Evolutionary conservation across 2,888 invertebrate species (phyloP).

Genomic region (Rapana venosa): DNA sequence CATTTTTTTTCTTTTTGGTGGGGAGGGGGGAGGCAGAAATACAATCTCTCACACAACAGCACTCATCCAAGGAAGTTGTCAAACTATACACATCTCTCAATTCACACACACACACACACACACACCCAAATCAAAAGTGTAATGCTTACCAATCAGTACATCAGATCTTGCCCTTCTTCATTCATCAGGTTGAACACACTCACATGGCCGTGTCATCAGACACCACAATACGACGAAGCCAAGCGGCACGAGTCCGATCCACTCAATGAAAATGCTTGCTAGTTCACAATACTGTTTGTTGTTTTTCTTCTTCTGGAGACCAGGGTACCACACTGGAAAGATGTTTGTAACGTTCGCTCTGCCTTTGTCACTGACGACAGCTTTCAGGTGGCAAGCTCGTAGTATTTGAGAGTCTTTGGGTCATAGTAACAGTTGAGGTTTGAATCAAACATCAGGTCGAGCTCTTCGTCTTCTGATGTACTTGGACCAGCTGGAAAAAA

Average conservation of each 20-base stretch:
- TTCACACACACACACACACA: neutral
- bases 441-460: slow-evolving; percentile 76
- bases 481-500: slow-evolving; percentile 24
- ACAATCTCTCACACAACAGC: no score
- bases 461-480: slow-evolving; percentile 69
- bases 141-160: neutral
- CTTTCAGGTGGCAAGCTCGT: slow-evolving; percentile 67
- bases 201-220: neutral
- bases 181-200: neutral
- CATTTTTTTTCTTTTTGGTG: no score
- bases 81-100: no score
- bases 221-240: neutral
- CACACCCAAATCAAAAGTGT: neutral
- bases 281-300: neutral
- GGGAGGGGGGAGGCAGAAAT: no score
- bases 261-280: neutral
- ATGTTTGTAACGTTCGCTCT: no score
- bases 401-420: slow-evolving; percentile 76
- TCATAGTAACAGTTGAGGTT: slow-evolving; percentile 78
- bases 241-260: neutral
- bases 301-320: no score
- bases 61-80: no score
- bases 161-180: slow-evolving; percentile 16
- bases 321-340: no score
- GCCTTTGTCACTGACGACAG: no score